Evolutionary conservation across 2,888 invertebrate species (phyloP).

Genomic region (Drosophila borealis): DNA sequence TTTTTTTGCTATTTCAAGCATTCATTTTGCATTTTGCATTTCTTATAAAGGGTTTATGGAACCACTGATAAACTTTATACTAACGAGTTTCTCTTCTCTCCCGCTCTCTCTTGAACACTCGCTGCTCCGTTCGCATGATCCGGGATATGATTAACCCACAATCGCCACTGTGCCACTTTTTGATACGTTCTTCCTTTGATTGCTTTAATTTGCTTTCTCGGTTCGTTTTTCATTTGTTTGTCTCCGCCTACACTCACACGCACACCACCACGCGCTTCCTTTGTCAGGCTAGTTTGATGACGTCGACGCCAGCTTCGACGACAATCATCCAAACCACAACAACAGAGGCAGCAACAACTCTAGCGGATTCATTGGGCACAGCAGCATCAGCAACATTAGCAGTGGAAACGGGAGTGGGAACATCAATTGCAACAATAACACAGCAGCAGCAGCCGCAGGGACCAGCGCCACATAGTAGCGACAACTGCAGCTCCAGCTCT

Average conservation of each 20-base stretch:
- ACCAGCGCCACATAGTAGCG: constrained; percentile 52
- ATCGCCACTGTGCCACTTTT: constrained; percentile 30
- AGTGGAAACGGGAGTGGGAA: constrained; percentile 19
- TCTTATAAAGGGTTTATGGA: neutral
- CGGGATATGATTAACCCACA: constrained; percentile 24
- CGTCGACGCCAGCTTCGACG: constrained; percentile 81
- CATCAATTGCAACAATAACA: constrained; percentile 23
- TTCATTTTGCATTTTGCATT: neutral
- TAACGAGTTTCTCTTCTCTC: constrained; percentile 55
- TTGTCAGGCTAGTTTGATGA: constrained; percentile 84
- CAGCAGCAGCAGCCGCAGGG: constrained; percentile 34
- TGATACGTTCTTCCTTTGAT: constrained; percentile 57
- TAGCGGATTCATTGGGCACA: constrained; percentile 34
- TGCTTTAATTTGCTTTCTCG: constrained; percentile 69
- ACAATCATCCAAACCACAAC: constrained; percentile 57
- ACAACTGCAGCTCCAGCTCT: constrained; percentile 39
- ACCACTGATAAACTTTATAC: constrained; percentile 15
- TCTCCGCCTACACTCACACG: constrained; percentile 28
- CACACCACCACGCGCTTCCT: constrained; percentile 77
- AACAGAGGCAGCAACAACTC: constrained; percentile 42
- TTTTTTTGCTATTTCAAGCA: neutral
- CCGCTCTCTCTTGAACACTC: constrained; percentile 13
- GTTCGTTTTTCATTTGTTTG: constrained; percentile 57
- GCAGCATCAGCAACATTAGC: constrained; percentile 27
- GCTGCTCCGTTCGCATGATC: constrained; percentile 28